Base-by-base conservation (phyloP, 2,888 invertebrate species). In the Tiliacea citrago region DNA sequence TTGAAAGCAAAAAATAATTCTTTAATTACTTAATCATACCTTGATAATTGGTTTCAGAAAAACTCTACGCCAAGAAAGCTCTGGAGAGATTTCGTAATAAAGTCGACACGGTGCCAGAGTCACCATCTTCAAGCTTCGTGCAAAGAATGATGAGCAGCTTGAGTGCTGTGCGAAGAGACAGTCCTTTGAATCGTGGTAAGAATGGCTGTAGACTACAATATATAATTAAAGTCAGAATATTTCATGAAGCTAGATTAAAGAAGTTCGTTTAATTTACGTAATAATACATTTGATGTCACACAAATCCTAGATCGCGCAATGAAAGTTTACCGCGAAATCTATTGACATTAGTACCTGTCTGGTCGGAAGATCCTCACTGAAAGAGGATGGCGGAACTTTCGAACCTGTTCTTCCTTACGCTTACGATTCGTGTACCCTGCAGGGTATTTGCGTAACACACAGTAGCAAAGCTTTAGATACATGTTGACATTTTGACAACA, bases 1-100 rank as follows among this genome's bases (percentile, higher is more conserved):
- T 39, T 39, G 6, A 49, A n/a, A 16, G 16, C 3, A 42, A n/a
- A n/a, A n/a, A n/a, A n/a, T n/a, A n/a, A n/a, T n/a, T n/a, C 4
- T 18, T 42, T 12, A 35, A 39, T 39, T 21, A n/a, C 12, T 6
- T 45, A 12, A n/a, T 16, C 12, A n/a, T 72, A 21, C 13, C 8
- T 24, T 35, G 13, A 45, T 18, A 67, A 10, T 4, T 60, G 18
- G 8, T 77, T 81, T 12, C 68, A 85, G 84, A 73, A 60, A 82
- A 70, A 57, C 6, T 60, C 7, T 60, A 39, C 35, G 57, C 65
- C 7, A 79, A 69, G 60, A 75, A 75, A 65, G 71, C 73, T 13
- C 24, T 83, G 0, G 73, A 77, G 8, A 81, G 60, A 12, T 72
- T 83, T 24, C 76, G 79, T 29, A 47, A 71, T 18, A 86, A 75